phyloP scores from a whole-genome alignment of 1,140 invertebrate species.

The Epicauta chinensis region DNA sequence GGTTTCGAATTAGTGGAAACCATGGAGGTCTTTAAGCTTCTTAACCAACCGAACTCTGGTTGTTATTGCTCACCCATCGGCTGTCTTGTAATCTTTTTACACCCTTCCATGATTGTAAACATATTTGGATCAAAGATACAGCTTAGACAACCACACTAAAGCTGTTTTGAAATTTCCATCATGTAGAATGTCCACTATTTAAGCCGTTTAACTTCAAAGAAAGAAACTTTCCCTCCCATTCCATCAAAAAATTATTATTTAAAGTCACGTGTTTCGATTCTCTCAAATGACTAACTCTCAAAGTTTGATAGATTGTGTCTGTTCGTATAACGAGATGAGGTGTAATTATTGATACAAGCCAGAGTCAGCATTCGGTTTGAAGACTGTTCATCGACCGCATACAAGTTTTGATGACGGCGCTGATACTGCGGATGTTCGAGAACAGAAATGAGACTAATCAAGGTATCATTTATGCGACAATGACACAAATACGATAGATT shows the following conservation, averaged over 20 bases:
- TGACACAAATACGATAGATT: too few relatives aligned
- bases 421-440: conserved; percentile 6
- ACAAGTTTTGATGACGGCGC: conserved; percentile 6
- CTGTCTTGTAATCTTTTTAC: conserved; percentile 8
- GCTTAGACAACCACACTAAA: conserved; percentile 8
- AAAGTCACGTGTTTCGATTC: conserved; percentile 3
- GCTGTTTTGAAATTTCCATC: conserved; percentile 2
- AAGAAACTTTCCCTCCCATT: too few relatives aligned
- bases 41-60: conserved; percentile 3
- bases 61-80: conserved; percentile 4
- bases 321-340: conserved; percentile 5
- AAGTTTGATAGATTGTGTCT: too few relatives aligned
- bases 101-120: background rate
- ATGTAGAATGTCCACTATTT: background rate
- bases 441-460: conserved; percentile 13
- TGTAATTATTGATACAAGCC: conserved; percentile 15
- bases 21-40: conserved; percentile 8
- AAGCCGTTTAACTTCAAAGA: too few relatives aligned
- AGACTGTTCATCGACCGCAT: conserved; percentile 10
- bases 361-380: conserved; percentile 13
- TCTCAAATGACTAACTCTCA: background rate
- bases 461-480: too few relatives aligned
- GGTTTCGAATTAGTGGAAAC: conserved; percentile 3
- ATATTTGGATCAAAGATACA: background rate
- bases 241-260: too few relatives aligned